Evolutionary conservation across 1,140 invertebrate species (phyloP).

Genomic region (Bombus superbus): DNA sequence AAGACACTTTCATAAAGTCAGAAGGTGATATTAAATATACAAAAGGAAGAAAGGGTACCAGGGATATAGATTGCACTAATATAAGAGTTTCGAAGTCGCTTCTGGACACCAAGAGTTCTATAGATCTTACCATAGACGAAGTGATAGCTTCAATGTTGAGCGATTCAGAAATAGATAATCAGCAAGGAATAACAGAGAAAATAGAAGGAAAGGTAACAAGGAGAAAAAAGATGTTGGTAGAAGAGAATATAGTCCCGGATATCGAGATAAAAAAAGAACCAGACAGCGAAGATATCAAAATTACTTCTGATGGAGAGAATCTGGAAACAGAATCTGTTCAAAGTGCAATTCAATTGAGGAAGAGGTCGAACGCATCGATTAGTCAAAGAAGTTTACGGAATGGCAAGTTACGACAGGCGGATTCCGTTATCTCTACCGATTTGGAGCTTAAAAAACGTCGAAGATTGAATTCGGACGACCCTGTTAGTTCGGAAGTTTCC

Average conservation of each 20-base stretch:
- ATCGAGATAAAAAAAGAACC: slow-evolving; percentile 76
- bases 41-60: slow-evolving; percentile 54
- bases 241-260: slow-evolving; percentile 65
- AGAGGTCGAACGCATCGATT: slow-evolving; percentile 54
- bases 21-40: slow-evolving; percentile 47
- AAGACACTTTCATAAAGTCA: slow-evolving; percentile 32
- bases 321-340: slow-evolving; percentile 55
- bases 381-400: slow-evolving; percentile 85
- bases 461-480: slow-evolving; percentile 84
- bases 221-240: slow-evolving; percentile 71
- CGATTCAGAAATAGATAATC: slow-evolving; percentile 68
- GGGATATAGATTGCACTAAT: slow-evolving; percentile 48
- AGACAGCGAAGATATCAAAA: slow-evolving; percentile 69
- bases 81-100: slow-evolving; percentile 48
- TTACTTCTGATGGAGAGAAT: slow-evolving; percentile 64
- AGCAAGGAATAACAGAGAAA: slow-evolving; percentile 57
- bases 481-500: slow-evolving; percentile 83
- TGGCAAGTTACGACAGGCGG: slow-evolving; percentile 85
- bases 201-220: slow-evolving; percentile 69
- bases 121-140: slow-evolving; percentile 80
- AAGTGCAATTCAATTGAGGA: slow-evolving; percentile 65
- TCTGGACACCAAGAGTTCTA: slow-evolving; percentile 71
- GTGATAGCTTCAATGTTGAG: slow-evolving; percentile 80
- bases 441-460: slow-evolving; percentile 83
- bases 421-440: slow-evolving; percentile 74